Conservation (phyloP, 2,888 invertebrate species). For the Volucella bombylans region DNA sequence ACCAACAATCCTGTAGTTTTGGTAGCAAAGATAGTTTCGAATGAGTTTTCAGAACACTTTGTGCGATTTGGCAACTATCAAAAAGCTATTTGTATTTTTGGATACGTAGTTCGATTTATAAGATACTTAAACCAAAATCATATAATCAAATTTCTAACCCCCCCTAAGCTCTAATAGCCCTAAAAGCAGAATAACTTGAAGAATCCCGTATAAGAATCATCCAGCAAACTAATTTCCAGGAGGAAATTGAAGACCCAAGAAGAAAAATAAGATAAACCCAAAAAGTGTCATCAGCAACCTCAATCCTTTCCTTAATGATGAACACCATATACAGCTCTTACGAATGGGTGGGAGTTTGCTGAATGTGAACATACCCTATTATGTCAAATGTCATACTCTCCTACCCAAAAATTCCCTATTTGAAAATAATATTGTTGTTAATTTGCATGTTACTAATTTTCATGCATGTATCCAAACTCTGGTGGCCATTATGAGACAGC, state of each 20-base stretch:
- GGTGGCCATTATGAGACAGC: conserved; percentile 32
- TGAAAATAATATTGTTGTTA: conserved; percentile 15
- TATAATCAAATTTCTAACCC: conserved; percentile 18
- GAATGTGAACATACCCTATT: conserved; percentile 22
- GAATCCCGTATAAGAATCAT: conserved; percentile 3
- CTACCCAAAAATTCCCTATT: conserved; percentile 13
- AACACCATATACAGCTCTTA: not conserved
- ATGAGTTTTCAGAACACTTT: not conserved
- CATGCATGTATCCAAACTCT: conserved; percentile 64
- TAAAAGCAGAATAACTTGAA: conserved; percentile 17
- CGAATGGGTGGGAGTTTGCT: conserved; percentile 23
- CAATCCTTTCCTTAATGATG: conserved; percentile 18
- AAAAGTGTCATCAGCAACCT: conserved; percentile 14
- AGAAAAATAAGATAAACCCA: conserved; percentile 11
- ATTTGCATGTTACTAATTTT: conserved; percentile 61
- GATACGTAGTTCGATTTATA: not conserved
- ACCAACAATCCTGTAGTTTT: not conserved
- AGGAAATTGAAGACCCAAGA: conserved; percentile 28
- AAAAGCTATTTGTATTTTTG: conserved; percentile 1
- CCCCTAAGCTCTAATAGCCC: not conserved
- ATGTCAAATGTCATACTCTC: conserved; percentile 4
- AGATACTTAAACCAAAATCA: not conserved
- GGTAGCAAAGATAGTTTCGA: not conserved
- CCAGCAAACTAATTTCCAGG: conserved; percentile 27
- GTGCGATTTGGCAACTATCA: not conserved